Base-by-base conservation (phyloP, 2,888 invertebrate species). In the Callimorpha dominula region DNA sequence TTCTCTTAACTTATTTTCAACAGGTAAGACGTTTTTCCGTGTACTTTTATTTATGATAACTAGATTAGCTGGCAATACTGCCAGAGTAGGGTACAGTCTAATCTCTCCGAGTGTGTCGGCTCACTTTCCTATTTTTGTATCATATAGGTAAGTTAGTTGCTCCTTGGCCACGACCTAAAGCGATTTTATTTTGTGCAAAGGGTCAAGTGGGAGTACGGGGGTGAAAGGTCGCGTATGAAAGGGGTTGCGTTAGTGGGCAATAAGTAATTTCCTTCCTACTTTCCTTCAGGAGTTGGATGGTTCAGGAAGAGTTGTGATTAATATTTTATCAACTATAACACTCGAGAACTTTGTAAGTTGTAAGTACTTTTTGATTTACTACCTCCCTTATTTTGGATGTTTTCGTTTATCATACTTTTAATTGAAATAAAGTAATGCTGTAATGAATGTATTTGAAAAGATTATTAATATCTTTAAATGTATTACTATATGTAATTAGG, bases 201-300 rank as follows among this genome's bases (percentile, higher is more conserved):
- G 89, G 89, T 88, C 88, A 87, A 88, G 87, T 84, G 76, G 78
- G 77, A 40, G 72, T 68, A 66, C 42, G 75, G 72, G 80, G 80
- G 74, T 75, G 81, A 65, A 81, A 82, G 87, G 83, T 80, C 83
- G 82, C 80, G 81, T 82, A 81, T 88, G 85, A 88, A 88, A 86
- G 86, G 85, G 83, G 82, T 79, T 82, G 82, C 78, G 84, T 85
- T 85, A 82, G 83, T 75, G 82, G 85, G 83, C 86, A 84, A 86
- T 88, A 88, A 81, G 86, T 86, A 87, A 88, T 88, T 88, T 88
- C 82, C 85, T 81, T 81, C 84, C 83, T 81, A 82, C 85, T 84
- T 83, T 75, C 72, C 81, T 78, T 81, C 78, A 79, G 49, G 79
- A 82, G 81, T 82, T 81, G 78, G 76, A 79, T 75, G 78, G 78